Conservation (phyloP, 2,888 invertebrate species). For the Macrostomum cliftonense region DNA sequence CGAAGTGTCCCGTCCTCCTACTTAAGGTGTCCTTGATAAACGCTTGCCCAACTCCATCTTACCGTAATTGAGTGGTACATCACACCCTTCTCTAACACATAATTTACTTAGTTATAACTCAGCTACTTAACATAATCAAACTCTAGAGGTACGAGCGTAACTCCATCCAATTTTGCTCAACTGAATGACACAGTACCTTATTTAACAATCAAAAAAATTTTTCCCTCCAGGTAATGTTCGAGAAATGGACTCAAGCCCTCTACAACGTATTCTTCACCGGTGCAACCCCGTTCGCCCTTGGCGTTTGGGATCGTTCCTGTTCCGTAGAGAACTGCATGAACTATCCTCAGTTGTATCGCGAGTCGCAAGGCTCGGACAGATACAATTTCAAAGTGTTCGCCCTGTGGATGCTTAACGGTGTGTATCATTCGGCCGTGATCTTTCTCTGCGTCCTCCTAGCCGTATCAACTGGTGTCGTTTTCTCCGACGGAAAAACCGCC, state of each 20-base stretch:
- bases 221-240: slow-evolving; percentile 70
- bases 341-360: slow-evolving; percentile 52
- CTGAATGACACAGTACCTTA: too few relatives aligned
- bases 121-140: too few relatives aligned
- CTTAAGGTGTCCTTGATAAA: too few relatives aligned
- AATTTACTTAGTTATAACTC: too few relatives aligned
- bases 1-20: too few relatives aligned
- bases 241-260: slow-evolving; percentile 88
- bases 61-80: too few relatives aligned
- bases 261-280: slow-evolving; percentile 98
- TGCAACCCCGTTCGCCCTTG: slow-evolving; percentile 85
- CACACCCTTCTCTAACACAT: too few relatives aligned
- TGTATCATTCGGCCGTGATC: slow-evolving; percentile 76
- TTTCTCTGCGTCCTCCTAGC: slow-evolving; percentile 78
- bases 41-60: too few relatives aligned
- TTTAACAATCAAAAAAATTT: too few relatives aligned
- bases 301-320: slow-evolving; percentile 87
- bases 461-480: slow-evolving; percentile 48
- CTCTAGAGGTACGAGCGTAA: too few relatives aligned
- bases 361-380: slow-evolving; percentile 58
- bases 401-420: slow-evolving; percentile 41
- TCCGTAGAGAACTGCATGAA: slow-evolving; percentile 67
- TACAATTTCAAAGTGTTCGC: slow-evolving; percentile 45
- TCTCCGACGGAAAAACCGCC: background rate
- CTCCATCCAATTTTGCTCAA: too few relatives aligned